phyloP scores from a whole-genome alignment of 2,797 vertebrate genomes.

The Nyctalus aviator region DNA sequence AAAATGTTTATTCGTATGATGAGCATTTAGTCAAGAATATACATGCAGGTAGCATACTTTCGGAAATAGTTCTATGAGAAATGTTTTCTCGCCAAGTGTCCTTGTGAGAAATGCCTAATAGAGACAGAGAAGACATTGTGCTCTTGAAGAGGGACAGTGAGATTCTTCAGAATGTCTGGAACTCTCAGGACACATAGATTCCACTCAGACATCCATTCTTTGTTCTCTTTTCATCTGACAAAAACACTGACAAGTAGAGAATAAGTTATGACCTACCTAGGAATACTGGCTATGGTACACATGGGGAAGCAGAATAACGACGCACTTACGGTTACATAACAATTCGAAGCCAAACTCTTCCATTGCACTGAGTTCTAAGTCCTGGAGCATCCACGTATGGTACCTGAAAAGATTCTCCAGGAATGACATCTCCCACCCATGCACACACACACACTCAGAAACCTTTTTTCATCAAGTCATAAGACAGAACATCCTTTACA shows the following conservation, averaged over 20 bases:
- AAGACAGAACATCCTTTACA: not conserved
- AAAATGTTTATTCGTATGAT: not conserved
- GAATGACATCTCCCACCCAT: no score
- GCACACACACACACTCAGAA: not conserved
- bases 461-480: not conserved
- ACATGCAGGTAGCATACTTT: not conserved
- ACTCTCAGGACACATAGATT: not conserved
- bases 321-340: not conserved
- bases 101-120: not conserved
- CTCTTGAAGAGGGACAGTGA: not conserved
- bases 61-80: not conserved
- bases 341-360: not conserved
- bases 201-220: not conserved
- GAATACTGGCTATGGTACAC: not conserved
- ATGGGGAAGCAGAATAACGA: not conserved
- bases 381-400: not conserved
- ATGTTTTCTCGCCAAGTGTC: not conserved
- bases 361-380: not conserved
- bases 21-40: not conserved
- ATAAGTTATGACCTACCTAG: not conserved
- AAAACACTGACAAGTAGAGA: constrained; percentile 4
- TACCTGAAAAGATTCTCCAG: not conserved
- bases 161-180: not conserved
- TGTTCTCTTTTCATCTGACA: not conserved
- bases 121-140: not conserved